These are phyloP conservation scores for Stenichneumon culpator DNA, from an alignment of 2,888 invertebrate genomes.

Conservation along the genomic window DNA sequence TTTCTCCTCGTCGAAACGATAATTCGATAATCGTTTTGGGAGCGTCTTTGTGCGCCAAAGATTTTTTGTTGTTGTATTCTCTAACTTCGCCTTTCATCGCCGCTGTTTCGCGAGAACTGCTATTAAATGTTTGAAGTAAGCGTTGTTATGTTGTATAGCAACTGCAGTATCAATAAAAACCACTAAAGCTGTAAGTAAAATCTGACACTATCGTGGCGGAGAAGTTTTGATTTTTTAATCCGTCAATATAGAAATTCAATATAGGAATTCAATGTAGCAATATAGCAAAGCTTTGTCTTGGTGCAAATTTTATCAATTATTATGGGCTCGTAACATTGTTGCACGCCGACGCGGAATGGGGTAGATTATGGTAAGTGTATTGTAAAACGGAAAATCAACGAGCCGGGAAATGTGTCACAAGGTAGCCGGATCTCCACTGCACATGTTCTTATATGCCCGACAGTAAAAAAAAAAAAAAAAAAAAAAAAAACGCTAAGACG, in stretches of 20 bases:
- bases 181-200: background rate
- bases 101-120: background rate
- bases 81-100: background rate
- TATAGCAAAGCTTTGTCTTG: background rate
- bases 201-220: background rate
- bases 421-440: background rate
- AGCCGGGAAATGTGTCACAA: background rate
- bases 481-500: constrained; percentile 23
- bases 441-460: background rate
- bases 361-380: background rate
- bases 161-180: background rate
- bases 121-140: background rate
- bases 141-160: background rate
- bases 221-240: background rate
- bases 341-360: background rate
- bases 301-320: background rate
- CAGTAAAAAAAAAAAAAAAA: background rate
- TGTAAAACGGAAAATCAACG: background rate
- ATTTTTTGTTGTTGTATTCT: background rate
- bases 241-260: too few relatives aligned
- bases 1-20: constrained; percentile 8
- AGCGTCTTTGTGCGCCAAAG: background rate
- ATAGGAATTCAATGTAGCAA: background rate
- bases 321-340: background rate
- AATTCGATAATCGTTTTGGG: background rate